phyloP scores from a whole-genome alignment of 2,797 vertebrate species.

The Graptemys geographica region DNA sequence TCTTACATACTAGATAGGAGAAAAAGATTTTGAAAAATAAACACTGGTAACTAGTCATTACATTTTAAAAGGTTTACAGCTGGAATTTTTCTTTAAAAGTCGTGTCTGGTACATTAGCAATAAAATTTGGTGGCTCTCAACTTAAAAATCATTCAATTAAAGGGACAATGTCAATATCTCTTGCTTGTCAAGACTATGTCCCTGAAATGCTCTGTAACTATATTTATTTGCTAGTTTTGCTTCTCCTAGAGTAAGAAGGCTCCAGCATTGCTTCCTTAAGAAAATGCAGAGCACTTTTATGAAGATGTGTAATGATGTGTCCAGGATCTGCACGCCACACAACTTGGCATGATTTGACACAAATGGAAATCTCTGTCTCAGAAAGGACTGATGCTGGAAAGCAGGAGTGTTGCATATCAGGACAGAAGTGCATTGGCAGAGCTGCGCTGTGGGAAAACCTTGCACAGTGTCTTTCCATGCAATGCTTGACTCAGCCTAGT shows the following conservation, averaged over 20 bases:
- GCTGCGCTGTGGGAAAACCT: background rate
- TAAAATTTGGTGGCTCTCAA: background rate
- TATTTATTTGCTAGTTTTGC: background rate
- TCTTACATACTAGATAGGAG: background rate
- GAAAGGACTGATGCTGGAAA: background rate
- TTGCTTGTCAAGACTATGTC: background rate
- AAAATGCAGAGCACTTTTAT: background rate
- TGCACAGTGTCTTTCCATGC: background rate
- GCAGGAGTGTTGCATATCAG: background rate
- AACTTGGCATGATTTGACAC: background rate
- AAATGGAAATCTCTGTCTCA: background rate
- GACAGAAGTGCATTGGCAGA: background rate
- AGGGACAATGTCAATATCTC: background rate
- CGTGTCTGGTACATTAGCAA: background rate
- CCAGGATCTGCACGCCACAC: background rate
- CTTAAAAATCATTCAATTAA: background rate
- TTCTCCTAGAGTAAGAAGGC: background rate
- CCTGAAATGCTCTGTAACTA: background rate
- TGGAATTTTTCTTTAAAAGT: background rate
- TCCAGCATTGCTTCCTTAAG: background rate
- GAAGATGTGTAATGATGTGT: background rate
- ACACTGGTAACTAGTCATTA: background rate
- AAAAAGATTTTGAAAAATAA: fast-evolving
- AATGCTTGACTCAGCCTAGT: background rate
- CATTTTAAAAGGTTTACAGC: background rate